A percentile compares a stretch with the other conserved stretches of the same genome.
Conservation (phyloP, 2,888 invertebrate species). For the Drosophila kuntzei region DNA sequence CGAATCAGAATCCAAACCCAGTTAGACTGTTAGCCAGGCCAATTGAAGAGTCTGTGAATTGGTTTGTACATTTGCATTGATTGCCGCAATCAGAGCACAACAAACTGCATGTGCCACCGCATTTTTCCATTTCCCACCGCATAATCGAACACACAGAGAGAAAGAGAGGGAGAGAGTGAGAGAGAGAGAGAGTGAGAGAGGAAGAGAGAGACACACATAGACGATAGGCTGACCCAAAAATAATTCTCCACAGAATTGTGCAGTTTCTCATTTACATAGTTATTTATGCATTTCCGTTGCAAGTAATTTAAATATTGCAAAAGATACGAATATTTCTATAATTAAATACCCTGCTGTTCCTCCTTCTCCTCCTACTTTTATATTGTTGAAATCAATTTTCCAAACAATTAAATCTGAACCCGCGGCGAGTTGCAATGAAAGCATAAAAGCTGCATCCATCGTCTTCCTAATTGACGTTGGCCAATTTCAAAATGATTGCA, state of each 20-base stretch:
- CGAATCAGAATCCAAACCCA: slow-evolving; percentile 20
- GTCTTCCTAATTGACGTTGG: slow-evolving; percentile 55
- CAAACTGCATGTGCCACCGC: slow-evolving; percentile 9
- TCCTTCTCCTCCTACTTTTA: neutral
- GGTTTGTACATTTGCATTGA: slow-evolving; percentile 58
- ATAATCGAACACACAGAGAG: slow-evolving; percentile 28
- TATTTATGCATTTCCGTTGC: slow-evolving; percentile 63
- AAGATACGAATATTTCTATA: slow-evolving; percentile 28
- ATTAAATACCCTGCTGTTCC: slow-evolving; percentile 13
- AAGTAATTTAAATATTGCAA: slow-evolving; percentile 49
- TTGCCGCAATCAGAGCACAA: slow-evolving; percentile 41
- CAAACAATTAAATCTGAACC: slow-evolving; percentile 65
- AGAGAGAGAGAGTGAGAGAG: neutral
- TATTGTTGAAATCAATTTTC: slow-evolving; percentile 61
- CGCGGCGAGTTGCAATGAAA: slow-evolving; percentile 12
- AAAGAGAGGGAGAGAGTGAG: neutral
- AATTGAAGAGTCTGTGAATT: slow-evolving; percentile 3
- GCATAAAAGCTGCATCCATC: slow-evolving; percentile 8
- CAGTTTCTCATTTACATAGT: slow-evolving; percentile 32
- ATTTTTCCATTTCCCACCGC: slow-evolving; percentile 34
- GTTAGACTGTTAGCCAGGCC: slow-evolving; percentile 8
- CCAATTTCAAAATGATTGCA: slow-evolving; percentile 76
- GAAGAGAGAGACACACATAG: neutral
- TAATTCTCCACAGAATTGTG: slow-evolving; percentile 18
- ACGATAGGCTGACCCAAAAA: slow-evolving; percentile 5